Conservation (phyloP, 2,797 vertebrate genomes). For the Notamacropus eugenii region DNA sequence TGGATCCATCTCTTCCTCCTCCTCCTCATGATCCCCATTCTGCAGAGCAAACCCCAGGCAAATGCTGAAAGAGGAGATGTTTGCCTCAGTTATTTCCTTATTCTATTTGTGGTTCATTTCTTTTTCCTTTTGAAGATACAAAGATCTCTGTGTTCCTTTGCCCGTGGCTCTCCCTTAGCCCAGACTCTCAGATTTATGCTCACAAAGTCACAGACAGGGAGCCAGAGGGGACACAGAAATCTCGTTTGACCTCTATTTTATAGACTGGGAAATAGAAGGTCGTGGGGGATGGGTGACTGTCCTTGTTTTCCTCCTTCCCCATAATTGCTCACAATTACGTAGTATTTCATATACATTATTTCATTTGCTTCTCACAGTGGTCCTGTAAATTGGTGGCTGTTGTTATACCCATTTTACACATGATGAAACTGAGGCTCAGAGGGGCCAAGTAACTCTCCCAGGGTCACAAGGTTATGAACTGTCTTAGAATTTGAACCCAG, state of each 20-base stretch:
- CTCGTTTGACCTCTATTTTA: not conserved
- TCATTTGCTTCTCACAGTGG: not conserved
- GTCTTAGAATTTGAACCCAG: not conserved
- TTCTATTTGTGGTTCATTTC: not conserved
- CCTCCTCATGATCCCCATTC: not conserved
- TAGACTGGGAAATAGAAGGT: not conserved
- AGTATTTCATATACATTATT: not conserved
- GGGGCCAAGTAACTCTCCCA: not conserved
- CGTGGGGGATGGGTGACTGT: not conserved
- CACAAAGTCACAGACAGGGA: not conserved
- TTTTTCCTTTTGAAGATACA: not conserved
- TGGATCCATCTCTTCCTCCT: no score
- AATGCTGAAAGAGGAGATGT: not conserved
- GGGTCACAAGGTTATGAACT: no score
- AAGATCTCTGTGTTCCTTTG: not conserved
- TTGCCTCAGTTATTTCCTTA: not conserved
- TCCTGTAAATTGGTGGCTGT: not conserved
- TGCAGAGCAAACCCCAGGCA: not conserved
- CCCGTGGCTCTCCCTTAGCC: not conserved
- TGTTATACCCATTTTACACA: not conserved
- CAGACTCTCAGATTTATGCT: not conserved
- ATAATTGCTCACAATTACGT: not conserved
- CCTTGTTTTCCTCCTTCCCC: not conserved
- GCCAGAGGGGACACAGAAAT: not conserved
- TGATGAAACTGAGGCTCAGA: not conserved